Evolutionary conservation across 2,888 invertebrate genomes (phyloP).

Genomic region (Peribatodes rhomboidaria): DNA sequence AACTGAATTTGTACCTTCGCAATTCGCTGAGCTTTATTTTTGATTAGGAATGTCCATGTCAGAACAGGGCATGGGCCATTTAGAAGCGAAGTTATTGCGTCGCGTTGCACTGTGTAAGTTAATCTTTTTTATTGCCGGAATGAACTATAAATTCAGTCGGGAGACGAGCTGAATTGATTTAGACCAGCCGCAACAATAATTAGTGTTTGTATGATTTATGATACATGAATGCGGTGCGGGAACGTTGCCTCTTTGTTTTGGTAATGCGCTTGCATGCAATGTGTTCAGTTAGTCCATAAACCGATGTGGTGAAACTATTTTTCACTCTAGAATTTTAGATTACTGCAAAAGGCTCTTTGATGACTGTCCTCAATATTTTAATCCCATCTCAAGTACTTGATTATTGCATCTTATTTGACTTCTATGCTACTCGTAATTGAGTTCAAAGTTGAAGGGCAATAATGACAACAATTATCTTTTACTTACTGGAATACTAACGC

Average conservation of each 20-base stretch:
- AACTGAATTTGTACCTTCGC: conserved; percentile 53
- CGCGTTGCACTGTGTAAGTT: conserved; percentile 57
- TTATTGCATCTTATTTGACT: too few species aligned
- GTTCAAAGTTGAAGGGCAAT: too few species aligned
- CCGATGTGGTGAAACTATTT: not conserved
- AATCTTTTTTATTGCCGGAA: conserved; percentile 73
- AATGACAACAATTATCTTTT: too few species aligned
- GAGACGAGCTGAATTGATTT: conserved; percentile 72
- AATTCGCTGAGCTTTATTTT: conserved; percentile 54
- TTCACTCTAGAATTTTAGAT: not conserved
- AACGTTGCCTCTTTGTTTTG: conserved; percentile 38
- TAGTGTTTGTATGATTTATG: conserved; percentile 69
- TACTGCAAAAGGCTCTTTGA: too few species aligned
- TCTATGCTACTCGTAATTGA: too few species aligned
- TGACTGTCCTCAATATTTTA: too few species aligned
- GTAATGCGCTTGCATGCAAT: conserved; percentile 3
- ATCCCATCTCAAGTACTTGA: too few species aligned
- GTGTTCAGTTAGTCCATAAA: not conserved
- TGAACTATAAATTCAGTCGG: conserved; percentile 66
- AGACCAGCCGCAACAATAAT: conserved; percentile 75
- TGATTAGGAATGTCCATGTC: conserved; percentile 65
- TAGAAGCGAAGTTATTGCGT: conserved; percentile 72
- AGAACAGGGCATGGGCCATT: conserved; percentile 74
- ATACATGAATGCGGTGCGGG: conserved; percentile 38
- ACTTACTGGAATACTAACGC: too few species aligned